A percentile compares a stretch with the other conserved stretches of the same genome.
These are phyloP conservation scores for Homarus gammarus DNA, from an alignment of 2,888 invertebrate species.

Conservation along the genomic window DNA sequence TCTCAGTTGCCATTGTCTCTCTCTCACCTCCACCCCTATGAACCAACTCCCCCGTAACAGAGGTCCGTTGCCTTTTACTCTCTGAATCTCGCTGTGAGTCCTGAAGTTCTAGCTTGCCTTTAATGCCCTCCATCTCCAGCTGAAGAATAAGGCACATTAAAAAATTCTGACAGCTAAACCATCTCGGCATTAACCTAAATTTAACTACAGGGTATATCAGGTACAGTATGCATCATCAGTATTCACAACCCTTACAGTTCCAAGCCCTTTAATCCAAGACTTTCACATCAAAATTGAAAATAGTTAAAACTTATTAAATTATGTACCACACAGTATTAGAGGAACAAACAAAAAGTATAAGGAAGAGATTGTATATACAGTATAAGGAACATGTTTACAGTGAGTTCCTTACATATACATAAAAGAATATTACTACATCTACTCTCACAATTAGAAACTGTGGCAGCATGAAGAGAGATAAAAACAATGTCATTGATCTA, in stretches of 20 bases:
- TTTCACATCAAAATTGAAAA: background rate
- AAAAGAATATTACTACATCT: background rate
- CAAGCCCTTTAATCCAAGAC: background rate
- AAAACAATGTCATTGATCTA: background rate
- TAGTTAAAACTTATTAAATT: no score
- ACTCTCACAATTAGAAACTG: background rate
- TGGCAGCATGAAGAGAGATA: background rate
- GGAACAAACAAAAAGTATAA: background rate
- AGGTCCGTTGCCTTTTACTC: background rate
- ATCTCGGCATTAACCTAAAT: background rate
- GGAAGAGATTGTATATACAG: background rate
- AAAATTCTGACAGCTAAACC: background rate
- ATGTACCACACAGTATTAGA: background rate
- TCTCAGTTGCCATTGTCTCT: background rate
- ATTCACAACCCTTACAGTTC: background rate
- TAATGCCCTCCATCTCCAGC: constrained; percentile 17
- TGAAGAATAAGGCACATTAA: background rate
- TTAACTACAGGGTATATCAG: background rate
- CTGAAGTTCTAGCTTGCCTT: background rate
- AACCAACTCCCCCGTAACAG: background rate
- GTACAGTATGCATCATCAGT: background rate
- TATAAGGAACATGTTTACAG: no score
- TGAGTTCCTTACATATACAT: background rate
- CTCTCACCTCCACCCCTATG: background rate
- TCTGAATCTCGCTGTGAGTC: background rate